Evolutionary conservation across 2,797 vertebrate species (phyloP).

Genomic region (Acridotheres tristis): DNA sequence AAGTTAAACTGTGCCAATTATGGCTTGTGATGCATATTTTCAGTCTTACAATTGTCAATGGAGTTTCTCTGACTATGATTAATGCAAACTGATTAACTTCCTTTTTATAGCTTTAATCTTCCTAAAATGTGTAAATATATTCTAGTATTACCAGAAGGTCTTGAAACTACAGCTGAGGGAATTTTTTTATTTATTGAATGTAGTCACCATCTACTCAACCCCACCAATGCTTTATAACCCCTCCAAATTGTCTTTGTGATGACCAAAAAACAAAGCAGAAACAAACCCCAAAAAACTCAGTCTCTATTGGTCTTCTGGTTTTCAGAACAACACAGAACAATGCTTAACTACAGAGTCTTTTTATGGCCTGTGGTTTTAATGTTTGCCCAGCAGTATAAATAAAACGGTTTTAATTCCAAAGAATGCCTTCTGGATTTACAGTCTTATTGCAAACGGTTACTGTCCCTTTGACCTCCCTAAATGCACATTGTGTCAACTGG

Average conservation of each 20-base stretch:
- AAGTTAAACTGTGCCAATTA: slow-evolving; percentile 9
- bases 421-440: not conserved
- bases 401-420: not conserved
- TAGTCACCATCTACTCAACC: not conserved
- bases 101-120: slow-evolving; percentile 23
- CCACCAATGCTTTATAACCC: not conserved
- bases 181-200: not conserved
- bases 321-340: not conserved
- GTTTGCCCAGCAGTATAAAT: not conserved
- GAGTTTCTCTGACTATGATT: slow-evolving; percentile 8
- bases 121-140: slow-evolving; percentile 15
- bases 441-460: not conserved
- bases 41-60: slow-evolving; percentile 2
- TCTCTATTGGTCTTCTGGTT: not conserved
- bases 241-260: not conserved
- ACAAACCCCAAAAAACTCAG: fast-evolving
- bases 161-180: not conserved
- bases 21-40: not conserved
- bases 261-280: not conserved
- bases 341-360: not conserved
- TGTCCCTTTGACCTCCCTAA: not conserved
- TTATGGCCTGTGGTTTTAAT: not conserved
- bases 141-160: not conserved
- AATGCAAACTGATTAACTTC: slow-evolving; percentile 34
- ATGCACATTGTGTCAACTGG: not conserved